Evolutionary conservation across 2,113 vertebrate genomes (phyloP), one percentile per base, ranked within the genome.

Genomic region (Pseudorasbora parva): DNA sequence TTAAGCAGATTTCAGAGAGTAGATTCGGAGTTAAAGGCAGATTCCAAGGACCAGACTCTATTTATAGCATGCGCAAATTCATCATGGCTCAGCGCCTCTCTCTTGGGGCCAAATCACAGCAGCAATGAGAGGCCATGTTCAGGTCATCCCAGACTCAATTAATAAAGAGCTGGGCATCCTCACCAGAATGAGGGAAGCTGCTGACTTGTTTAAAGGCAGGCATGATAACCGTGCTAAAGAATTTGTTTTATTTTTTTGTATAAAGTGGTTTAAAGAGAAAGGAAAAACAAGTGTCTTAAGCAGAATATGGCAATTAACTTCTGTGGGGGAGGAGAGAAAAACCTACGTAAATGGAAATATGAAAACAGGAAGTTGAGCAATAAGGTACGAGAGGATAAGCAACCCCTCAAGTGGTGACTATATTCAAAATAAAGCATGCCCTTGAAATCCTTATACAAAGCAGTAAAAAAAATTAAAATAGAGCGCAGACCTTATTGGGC

Each of bases 41-140:
- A 91, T 91, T 93, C 87, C 82, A 86, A 85, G 83, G 87, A 85
- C 86, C 74, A 78, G 37, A 81, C 59, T 91, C 91, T 92, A 92
- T 92, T 92, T 91, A 92, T 91, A 93, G 90, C 81, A 84, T 45
- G 84, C 78, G 81, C 78, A 87, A 78, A 90, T 82, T 89, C 85
- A 91, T 90, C 88, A 86, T 87, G 87, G 83, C 73, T 84, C 87
- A 88, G 59, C 41, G 62, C 49, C 73, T 69, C 86, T 87, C 75
- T 85, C 80, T 88, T 86, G 25, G 77, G 80, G 88, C 78, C 84
- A 87, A 89, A 91, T 87, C 86, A 81, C 83, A 80, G 80, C 84
- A 85, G 79, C 78, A 86, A 88, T 75, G 86, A 84, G 83, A 88
- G 84, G 84, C 83, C 82, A 84, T 30, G 68, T 82, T 82, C 77